Evolutionary conservation across 2,113 vertebrate species (phyloP), one percentile per base, ranked within the genome.

Genomic region (Hippocampus comes): DNA sequence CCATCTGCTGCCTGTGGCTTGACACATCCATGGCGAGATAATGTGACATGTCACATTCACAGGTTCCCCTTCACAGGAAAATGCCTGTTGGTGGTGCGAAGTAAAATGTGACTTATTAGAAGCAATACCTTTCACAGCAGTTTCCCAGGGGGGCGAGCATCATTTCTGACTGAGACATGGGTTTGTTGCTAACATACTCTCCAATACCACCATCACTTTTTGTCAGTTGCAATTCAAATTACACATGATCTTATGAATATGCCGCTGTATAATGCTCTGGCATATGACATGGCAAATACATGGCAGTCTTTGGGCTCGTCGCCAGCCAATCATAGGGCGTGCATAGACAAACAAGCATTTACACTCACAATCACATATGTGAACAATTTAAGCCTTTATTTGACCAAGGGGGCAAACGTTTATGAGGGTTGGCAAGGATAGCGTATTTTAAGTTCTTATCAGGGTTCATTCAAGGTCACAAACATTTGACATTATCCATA

Each of bases 31-130:
- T 69, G 81, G 71, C 55, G 70, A 78, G 68, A 83, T 66, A 46
- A 82, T 78, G 72, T 8, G 64, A 80, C 63, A 78, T 73, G 70
- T 78, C 64, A 68, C 69, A 74, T 23, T 20, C 48, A 41, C 43
- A 57, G 27, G 34, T 17, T 48, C 68, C 60, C 67, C 38, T 43
- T 75, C 65, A 69, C 71, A 46, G 41, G n/a, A 57, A 60, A 72
- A 72, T 68, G 11, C 30, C 5, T 9, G 38, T 27, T 49, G 59
- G 69, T 11, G 3, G 25, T 8, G 71, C 63, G 5, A 0, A 74
- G 53, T 25, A 3, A 30, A 21, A 25, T 27, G 0, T 15, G n/a
- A 3, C 38, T 21, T 15, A 55, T 15, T n/a, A 48, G 63, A 72
- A 51, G 34, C 2, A 20, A 12, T 7, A 48, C 25, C 14, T 74